Evolutionary conservation across 2,113 vertebrate genomes (phyloP).

Genomic region (Meleagris gallopavo): DNA sequence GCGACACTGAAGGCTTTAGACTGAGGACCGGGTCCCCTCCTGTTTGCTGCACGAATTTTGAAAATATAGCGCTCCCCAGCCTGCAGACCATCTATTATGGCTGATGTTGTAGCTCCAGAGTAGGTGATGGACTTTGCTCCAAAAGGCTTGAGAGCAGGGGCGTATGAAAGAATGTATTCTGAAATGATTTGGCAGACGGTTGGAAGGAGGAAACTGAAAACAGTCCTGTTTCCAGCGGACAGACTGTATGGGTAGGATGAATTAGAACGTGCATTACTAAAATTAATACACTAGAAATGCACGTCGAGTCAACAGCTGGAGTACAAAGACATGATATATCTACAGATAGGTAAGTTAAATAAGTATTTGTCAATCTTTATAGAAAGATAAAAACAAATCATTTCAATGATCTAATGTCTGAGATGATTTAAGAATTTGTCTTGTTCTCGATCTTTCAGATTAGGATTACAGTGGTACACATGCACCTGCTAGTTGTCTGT

Average conservation of each 20-base stretch:
- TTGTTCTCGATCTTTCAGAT: neutral
- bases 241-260: conserved; percentile 78
- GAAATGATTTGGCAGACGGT: conserved; percentile 85
- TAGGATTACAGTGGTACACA: neutral
- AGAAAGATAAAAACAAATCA: neutral
- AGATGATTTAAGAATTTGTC: neutral
- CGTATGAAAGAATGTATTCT: conserved; percentile 98
- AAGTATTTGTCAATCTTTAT: neutral
- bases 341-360: neutral
- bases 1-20: conserved; percentile 91
- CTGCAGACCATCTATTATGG: conserved; percentile 90
- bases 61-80: conserved; percentile 97
- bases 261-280: conserved; percentile 78
- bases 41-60: conserved; percentile 94
- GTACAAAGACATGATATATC: conserved; percentile 19
- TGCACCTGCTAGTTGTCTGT: neutral
- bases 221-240: conserved; percentile 77
- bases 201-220: conserved; percentile 81
- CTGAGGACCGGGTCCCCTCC: conserved; percentile 92
- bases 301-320: conserved; percentile 59
- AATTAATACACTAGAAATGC: conserved; percentile 71
- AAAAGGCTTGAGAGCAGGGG: conserved; percentile 97
- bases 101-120: conserved; percentile 85
- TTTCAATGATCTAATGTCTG: neutral
- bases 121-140: conserved; percentile 93